Percentiles rank a stretch among this genome's conserved stretches.
Conservation (phyloP, 2,113 vertebrate species). For the Dascyllus trimaculatus region DNA sequence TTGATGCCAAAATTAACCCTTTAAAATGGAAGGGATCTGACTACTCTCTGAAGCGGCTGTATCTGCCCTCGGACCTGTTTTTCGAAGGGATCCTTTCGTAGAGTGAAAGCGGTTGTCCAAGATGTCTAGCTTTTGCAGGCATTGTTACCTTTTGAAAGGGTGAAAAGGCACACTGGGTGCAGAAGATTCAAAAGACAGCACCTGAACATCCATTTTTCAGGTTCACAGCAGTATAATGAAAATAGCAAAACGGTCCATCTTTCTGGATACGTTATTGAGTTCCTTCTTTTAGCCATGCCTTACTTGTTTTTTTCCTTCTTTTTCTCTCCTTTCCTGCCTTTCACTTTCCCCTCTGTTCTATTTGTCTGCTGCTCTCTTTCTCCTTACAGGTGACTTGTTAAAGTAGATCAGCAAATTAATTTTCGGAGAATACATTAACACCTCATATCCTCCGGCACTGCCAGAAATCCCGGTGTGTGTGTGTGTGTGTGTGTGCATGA, state of each 20-base stretch:
- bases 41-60: too few species aligned
- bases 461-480: not conserved
- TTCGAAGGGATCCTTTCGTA: not conserved
- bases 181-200: constrained; percentile 9
- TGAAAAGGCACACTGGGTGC: not conserved
- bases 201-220: constrained; percentile 21
- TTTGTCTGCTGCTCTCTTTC: not conserved
- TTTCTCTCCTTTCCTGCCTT: not conserved
- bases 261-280: not conserved
- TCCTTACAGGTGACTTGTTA: constrained; percentile 27
- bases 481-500: not conserved
- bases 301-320: not conserved
- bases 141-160: not conserved
- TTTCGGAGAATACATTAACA: constrained; percentile 58
- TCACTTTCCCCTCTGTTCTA: not conserved
- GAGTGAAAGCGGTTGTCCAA: not conserved
- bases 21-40: too few species aligned
- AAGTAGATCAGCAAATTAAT: constrained; percentile 48
- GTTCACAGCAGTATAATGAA: not conserved
- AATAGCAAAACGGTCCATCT: not conserved
- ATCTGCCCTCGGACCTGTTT: not conserved
- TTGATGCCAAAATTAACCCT: too few species aligned
- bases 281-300: not conserved
- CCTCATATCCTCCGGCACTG: constrained; percentile 21
- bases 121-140: constrained; percentile 15